Conservation (phyloP, 2,888 invertebrate genomes). For the Lithosia quadra region DNA sequence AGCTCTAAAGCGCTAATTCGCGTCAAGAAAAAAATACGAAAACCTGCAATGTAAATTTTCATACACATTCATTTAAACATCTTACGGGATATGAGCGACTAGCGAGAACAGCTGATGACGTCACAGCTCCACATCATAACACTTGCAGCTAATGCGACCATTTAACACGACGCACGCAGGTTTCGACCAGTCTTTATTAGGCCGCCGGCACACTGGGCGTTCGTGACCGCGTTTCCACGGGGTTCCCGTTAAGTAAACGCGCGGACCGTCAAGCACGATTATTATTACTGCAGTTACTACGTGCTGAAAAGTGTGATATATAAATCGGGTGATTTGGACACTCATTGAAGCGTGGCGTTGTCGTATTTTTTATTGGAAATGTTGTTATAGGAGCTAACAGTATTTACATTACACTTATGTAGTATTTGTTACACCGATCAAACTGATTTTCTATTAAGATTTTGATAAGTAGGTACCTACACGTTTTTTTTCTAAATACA, state of each 20-base stretch:
- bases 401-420: not conserved
- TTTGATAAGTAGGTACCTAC: too few species aligned
- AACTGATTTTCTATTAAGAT: too few species aligned
- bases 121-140: conserved; percentile 57
- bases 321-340: conserved; percentile 21
- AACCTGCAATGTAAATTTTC: not conserved
- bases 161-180: conserved; percentile 58
- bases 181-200: conserved; percentile 55
- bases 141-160: conserved; percentile 63
- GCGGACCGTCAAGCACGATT: conserved; percentile 40
- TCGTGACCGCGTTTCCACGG: conserved; percentile 45
- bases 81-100: conserved; percentile 5
- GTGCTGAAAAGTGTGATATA: conserved; percentile 30
- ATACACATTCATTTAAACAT: conserved; percentile 1
- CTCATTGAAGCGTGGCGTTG: conserved; percentile 12
- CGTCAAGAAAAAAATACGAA: not conserved
- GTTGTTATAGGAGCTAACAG: not conserved
- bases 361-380: not conserved
- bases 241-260: conserved; percentile 52
- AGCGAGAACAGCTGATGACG: conserved; percentile 49
- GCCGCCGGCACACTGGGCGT: conserved; percentile 51
- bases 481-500: too few species aligned
- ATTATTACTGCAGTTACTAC: conserved; percentile 41
- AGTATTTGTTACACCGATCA: not conserved
- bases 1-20: not conserved